A percentile compares a stretch with the other conserved stretches of the same genome.
These are phyloP conservation scores for Cantharis lateralis DNA, from an alignment of 2,888 invertebrate genomes.

Conservation along the genomic window DNA sequence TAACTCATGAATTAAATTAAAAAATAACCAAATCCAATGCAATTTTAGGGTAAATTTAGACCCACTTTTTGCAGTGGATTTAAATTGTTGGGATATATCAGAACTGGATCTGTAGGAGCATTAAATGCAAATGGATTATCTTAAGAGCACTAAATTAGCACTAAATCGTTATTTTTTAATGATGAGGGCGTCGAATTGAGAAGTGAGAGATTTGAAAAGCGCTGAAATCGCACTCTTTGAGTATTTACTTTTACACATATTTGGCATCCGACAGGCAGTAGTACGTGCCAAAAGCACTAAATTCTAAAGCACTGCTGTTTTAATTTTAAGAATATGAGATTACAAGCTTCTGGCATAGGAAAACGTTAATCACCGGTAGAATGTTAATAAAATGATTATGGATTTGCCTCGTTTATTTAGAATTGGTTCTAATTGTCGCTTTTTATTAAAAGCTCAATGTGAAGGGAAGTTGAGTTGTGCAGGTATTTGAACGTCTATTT, in stretches of 20 bases:
- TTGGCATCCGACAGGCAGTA: not conserved
- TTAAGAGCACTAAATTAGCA: not conserved
- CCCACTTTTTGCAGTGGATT: too few species aligned
- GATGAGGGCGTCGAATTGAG: not conserved
- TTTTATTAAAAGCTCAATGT: not conserved
- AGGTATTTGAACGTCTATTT: not conserved
- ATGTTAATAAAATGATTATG: not conserved
- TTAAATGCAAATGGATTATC: not conserved
- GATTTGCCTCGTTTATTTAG: not conserved
- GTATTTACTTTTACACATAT: not conserved
- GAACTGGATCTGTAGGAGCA: too few species aligned
- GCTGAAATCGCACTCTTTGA: not conserved
- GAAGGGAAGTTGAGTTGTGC: not conserved
- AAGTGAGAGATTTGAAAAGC: not conserved
- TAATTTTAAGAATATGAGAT: not conserved
- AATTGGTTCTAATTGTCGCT: not conserved
- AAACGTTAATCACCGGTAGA: not conserved
- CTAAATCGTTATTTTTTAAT: not conserved
- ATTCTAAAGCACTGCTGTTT: not conserved
- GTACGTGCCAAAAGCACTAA: not conserved
- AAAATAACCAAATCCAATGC: too few species aligned
- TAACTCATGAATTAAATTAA: too few species aligned
- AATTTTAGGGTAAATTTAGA: too few species aligned
- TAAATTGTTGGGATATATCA: too few species aligned
- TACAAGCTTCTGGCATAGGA: not conserved